Conservation (phyloP, 2,888 invertebrate species). For the Scaptomyza flava region DNA sequence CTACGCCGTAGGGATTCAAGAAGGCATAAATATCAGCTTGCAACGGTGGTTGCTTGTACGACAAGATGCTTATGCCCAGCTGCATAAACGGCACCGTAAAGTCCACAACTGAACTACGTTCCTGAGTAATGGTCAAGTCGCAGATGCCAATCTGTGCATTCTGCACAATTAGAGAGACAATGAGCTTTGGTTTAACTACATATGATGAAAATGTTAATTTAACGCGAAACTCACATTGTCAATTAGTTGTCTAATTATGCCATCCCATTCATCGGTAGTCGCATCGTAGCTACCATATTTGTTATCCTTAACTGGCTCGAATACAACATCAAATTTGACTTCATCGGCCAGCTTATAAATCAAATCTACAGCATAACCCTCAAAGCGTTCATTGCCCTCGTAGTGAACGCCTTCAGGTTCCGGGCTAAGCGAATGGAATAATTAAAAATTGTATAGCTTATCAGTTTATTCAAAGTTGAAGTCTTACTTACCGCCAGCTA, state of each 20-base stretch:
- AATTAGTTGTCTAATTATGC: constrained; percentile 90
- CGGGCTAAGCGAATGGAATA: constrained; percentile 26
- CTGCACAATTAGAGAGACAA: constrained; percentile 85
- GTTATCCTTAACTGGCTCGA: constrained; percentile 90
- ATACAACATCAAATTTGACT: constrained; percentile 88
- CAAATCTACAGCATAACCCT: constrained; percentile 96
- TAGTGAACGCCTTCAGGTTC: constrained; percentile 79
- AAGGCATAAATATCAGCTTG: constrained; percentile 94
- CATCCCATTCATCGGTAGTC: constrained; percentile 91
- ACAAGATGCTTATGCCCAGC: constrained; percentile 95
- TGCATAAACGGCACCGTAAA: constrained; percentile 99
- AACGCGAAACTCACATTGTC: constrained; percentile 87
- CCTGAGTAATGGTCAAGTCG: constrained; percentile 98
- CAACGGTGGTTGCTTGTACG: constrained; percentile 89
- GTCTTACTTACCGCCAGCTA: constrained; percentile 84
- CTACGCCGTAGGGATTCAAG: constrained; percentile 92
- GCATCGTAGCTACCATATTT: constrained; percentile 89
- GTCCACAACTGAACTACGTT: constrained; percentile 93
- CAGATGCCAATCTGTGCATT: constrained; percentile 98
- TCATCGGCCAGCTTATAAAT: constrained; percentile 91
- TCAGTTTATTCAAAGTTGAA: not conserved
- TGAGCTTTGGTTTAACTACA: not conserved
- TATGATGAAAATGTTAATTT: constrained; percentile 17
- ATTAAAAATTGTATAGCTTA: not conserved
- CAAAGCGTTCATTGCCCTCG: constrained; percentile 91